Conservation (phyloP, 2,888 invertebrate genomes). For the Acleris cristana region DNA sequence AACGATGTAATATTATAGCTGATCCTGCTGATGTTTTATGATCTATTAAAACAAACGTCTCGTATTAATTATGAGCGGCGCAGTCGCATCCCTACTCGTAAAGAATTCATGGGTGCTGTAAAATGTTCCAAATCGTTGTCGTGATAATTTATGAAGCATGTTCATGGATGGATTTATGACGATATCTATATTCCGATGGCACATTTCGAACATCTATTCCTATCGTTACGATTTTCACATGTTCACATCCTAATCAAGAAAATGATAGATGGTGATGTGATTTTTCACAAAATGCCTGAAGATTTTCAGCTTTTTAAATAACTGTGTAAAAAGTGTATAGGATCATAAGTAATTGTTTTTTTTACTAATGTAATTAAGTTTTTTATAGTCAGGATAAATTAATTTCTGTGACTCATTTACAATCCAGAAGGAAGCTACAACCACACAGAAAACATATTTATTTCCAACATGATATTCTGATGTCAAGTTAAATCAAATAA, state of each 20-base stretch:
- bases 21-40: constrained; percentile 78
- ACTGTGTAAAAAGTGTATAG: too few relatives aligned
- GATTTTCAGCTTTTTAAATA: too few relatives aligned
- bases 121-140: constrained; percentile 81
- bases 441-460: constrained; percentile 10
- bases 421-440: background rate
- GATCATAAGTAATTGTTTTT: too few relatives aligned
- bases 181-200: constrained; percentile 57
- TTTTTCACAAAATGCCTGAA: background rate
- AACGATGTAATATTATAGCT: constrained; percentile 61
- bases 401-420: background rate
- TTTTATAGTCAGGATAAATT: background rate
- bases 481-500: too few relatives aligned
- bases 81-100: constrained; percentile 79
- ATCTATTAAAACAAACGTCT: constrained; percentile 81
- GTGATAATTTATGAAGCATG: constrained; percentile 83
- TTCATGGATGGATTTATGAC: constrained; percentile 79
- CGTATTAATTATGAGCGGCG: constrained; percentile 80
- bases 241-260: background rate
- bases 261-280: background rate
- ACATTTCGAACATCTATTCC: constrained; percentile 17
- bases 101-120: constrained; percentile 81
- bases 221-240: background rate
- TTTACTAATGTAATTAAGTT: too few relatives aligned
- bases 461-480: too few relatives aligned